These are phyloP conservation scores for Hyperoplus lanceolatus DNA, from an alignment of 2,797 vertebrate species.

Conservation along the genomic window DNA sequence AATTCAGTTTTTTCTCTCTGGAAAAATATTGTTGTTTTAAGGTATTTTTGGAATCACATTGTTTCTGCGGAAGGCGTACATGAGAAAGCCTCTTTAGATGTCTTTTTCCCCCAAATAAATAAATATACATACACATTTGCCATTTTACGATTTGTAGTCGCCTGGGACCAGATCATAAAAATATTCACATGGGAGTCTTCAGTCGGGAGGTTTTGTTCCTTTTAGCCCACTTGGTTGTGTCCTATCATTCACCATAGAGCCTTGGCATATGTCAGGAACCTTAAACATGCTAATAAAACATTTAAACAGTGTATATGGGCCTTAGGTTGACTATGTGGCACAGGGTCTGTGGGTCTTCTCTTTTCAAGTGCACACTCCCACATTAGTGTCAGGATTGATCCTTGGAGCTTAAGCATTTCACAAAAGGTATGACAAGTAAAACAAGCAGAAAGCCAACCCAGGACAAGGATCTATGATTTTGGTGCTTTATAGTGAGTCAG, in stretches of 20 bases:
- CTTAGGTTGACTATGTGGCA: conserved; percentile 28
- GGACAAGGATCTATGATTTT: neutral
- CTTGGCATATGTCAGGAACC: conserved; percentile 40
- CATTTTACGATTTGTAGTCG: conserved; percentile 24
- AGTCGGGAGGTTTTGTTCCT: conserved; percentile 23
- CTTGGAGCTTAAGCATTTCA: conserved; percentile 1
- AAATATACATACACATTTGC: neutral
- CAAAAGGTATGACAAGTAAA: neutral
- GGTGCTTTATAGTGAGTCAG: neutral
- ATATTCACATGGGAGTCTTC: conserved; percentile 21
- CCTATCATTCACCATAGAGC: conserved; percentile 46
- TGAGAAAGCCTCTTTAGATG: conserved; percentile 12
- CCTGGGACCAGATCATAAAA: conserved; percentile 17
- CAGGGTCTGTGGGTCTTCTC: conserved; percentile 21
- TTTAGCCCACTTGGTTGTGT: conserved; percentile 29
- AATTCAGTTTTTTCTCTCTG: conserved; percentile 45
- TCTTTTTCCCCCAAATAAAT: neutral
- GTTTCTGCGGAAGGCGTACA: conserved; percentile 34
- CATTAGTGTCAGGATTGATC: conserved; percentile 1
- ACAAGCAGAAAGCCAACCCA: neutral
- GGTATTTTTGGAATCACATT: conserved; percentile 41
- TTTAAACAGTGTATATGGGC: conserved; percentile 35
- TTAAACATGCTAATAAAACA: conserved; percentile 56
- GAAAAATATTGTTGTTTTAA: conserved; percentile 40
- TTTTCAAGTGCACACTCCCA: conserved; percentile 21